Percentiles rank a stretch among this genome's conserved stretches.
phyloP scores from a whole-genome alignment of 2,113 vertebrate species.

The Ptychochromis oligacanthus region DNA sequence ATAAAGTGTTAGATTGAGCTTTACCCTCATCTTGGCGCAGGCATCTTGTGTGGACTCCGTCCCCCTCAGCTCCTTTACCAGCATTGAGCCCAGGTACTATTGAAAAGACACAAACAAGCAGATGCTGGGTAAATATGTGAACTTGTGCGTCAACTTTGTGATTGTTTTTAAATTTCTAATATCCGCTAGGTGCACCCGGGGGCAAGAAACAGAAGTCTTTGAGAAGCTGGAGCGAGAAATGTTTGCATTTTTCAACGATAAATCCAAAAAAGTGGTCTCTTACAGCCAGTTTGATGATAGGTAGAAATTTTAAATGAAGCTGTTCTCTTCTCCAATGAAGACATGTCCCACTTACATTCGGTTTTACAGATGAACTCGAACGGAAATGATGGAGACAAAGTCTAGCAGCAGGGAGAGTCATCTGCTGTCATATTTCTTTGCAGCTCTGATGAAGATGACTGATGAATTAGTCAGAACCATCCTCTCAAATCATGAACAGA shows the following conservation, averaged over 20 bases:
- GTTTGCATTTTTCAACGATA: neutral
- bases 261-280: neutral
- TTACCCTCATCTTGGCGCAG: slow-evolving; percentile 99
- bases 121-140: neutral
- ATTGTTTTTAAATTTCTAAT: neutral
- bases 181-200: neutral
- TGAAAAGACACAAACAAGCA: slow-evolving; percentile 16
- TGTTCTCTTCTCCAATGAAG: neutral
- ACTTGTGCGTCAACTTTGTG: neutral
- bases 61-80: slow-evolving; percentile 98
- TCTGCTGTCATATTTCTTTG: slow-evolving; percentile 1
- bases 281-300: neutral
- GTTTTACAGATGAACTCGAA: neutral
- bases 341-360: neutral
- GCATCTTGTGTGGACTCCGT: slow-evolving; percentile 99
- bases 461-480: neutral
- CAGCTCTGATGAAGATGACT: neutral
- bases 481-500: neutral
- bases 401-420: slow-evolving; percentile 24
- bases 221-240: neutral
- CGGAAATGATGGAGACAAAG: neutral
- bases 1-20: slow-evolving; percentile 20
- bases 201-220: neutral
- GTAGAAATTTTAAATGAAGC: neutral
- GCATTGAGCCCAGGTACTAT: slow-evolving; percentile 99